Evolutionary conservation across 2,888 invertebrate species (phyloP), one percentile per base, ranked within the genome.

Genomic region (Eupithecia vulgata): DNA sequence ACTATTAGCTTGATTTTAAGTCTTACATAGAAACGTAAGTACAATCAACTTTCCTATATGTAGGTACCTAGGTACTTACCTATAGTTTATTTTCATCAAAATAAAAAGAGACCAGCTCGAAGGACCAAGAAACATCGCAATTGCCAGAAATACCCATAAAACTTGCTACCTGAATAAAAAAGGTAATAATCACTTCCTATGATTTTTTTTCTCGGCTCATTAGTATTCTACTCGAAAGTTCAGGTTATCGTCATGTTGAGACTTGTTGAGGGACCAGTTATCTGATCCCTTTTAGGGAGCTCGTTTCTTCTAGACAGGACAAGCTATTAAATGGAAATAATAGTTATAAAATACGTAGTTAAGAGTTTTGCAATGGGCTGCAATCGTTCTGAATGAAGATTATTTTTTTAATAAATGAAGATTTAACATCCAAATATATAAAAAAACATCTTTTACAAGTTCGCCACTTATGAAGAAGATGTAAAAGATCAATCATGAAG

Each of bases 231-330:
- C 69, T 72, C 62, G 52, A 72, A 68, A 72, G 70, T 61, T 70
- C 72, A 34, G 66, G 70, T 71, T 71, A 75, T 69, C 68, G 62
- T 75, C 79, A 73, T 37, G 78, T 79, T 79, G 66, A 48, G 62
- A 79, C 79, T 67, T 76, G 76, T 78, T 73, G 68, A 70, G 74
- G 76, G 35, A 65, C 40, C 75, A 76, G 75, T 72, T 72, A 78
- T 73, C 73, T 66, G 75, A 74, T 75, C 75, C 73, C 68, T 75
- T 73, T 72, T 72, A 67, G 68, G 74, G 66, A 66, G 17, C 71
- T 77, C 67, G 73, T 40, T 67, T 62, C 69, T 72, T 75, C 70
- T 73, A 74, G 76, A 57, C 59, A 64, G 45, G 21, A 71, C 52
- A 34, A 61, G 66, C 62, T 65, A 66, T 65, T 40, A 64, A 17